Evolutionary conservation across 2,113 vertebrate species (phyloP).

Genomic region (Alectura lathami): DNA sequence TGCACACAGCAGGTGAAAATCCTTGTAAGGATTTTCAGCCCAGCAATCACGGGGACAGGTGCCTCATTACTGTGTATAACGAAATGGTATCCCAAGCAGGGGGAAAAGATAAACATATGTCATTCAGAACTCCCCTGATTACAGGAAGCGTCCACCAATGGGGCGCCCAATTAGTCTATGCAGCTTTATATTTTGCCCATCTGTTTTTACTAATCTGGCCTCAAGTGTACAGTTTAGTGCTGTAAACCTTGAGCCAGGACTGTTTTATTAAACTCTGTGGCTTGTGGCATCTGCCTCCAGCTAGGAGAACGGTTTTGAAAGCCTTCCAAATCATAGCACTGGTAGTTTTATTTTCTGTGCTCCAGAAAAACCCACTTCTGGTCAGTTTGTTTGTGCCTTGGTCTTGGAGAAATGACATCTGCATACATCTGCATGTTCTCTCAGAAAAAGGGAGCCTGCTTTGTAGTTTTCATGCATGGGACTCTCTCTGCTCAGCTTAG

Average conservation of each 20-base stretch:
- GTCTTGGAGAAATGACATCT: not conserved
- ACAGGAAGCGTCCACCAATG: slow-evolving; percentile 18
- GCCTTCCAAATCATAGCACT: not conserved
- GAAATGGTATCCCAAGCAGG: not conserved
- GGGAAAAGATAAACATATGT: slow-evolving; percentile 51
- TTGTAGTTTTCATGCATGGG: not conserved
- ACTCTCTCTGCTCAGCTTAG: not conserved
- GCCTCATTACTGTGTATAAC: slow-evolving; percentile 8
- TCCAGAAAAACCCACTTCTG: not conserved
- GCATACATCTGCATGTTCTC: not conserved
- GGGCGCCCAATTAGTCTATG: slow-evolving; percentile 38
- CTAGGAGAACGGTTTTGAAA: not conserved
- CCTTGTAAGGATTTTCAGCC: not conserved
- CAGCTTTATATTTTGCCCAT: slow-evolving; percentile 55
- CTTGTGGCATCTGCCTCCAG: not conserved
- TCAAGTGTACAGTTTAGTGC: slow-evolving; percentile 37
- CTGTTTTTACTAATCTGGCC: slow-evolving; percentile 63
- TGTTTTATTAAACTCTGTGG: slow-evolving; percentile 25
- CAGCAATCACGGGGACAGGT: not conserved
- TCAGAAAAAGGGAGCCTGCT: not conserved
- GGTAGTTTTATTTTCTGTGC: not conserved
- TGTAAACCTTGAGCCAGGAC: slow-evolving; percentile 36
- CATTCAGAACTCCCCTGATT: slow-evolving; percentile 49
- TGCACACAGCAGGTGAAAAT: not conserved
- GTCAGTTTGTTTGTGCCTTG: not conserved